Evolutionary conservation across 2,888 invertebrate species (phyloP).

Genomic region (Eupithecia centaureata): DNA sequence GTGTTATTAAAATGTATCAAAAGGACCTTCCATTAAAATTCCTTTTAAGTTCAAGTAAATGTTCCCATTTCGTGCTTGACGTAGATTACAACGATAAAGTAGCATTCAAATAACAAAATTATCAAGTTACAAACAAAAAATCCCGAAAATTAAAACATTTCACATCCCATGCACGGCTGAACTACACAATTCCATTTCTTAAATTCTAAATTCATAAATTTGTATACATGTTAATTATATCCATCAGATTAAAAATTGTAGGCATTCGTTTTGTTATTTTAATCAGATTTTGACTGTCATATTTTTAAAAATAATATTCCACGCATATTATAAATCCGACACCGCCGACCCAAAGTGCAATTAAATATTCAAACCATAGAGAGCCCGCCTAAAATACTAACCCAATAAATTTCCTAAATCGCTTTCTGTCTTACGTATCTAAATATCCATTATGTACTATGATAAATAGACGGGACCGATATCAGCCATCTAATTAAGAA

Average conservation of each 20-base stretch:
- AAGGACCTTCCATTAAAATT: neutral
- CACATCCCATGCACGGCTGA: conserved; percentile 14
- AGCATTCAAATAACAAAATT: conserved; percentile 17
- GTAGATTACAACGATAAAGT: conserved; percentile 9
- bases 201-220: conserved; percentile 32
- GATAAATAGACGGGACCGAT: conserved; percentile 43
- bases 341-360: conserved; percentile 41
- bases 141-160: conserved; percentile 34
- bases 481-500: conserved; percentile 60
- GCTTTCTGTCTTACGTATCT: conserved; percentile 45
- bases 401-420: conserved; percentile 44
- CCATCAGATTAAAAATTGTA: conserved; percentile 34
- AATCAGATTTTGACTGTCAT: conserved; percentile 43
- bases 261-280: conserved; percentile 37
- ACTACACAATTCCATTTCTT: conserved; percentile 21
- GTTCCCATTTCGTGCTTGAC: neutral
- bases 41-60: neutral
- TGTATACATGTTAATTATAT: conserved; percentile 31
- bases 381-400: conserved; percentile 46
- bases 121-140: conserved; percentile 6
- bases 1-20: neutral
- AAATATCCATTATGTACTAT: conserved; percentile 43
- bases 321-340: conserved; percentile 41
- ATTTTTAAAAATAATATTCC: conserved; percentile 44
- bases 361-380: conserved; percentile 43